A percentile compares a stretch with the other conserved stretches of the same genome.
These are phyloP conservation scores for Caenorhabditis inopinata DNA, from an alignment of 1,140 invertebrate genomes.

Conservation along the genomic window DNA sequence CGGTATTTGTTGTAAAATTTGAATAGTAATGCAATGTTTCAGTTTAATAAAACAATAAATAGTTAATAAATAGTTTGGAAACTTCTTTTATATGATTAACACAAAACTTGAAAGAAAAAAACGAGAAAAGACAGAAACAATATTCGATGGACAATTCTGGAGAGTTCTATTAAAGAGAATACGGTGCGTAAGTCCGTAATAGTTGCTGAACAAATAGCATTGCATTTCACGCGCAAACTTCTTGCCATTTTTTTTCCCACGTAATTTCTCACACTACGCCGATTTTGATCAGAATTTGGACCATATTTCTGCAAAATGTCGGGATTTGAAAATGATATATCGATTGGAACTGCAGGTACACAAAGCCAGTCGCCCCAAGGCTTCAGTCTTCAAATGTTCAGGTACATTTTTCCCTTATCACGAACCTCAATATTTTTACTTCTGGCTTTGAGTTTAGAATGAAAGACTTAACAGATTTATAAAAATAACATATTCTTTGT, in stretches of 20 bases:
- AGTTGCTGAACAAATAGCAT: neutral
- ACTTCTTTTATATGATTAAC: neutral
- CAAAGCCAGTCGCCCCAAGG: conserved; percentile 1
- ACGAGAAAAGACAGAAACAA: neutral
- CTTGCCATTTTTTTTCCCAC: neutral
- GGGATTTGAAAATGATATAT: conserved; percentile 19
- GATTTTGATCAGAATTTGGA: neutral
- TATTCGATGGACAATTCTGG: neutral
- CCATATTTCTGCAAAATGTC: neutral
- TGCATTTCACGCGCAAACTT: neutral
- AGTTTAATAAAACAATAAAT: too few species aligned
- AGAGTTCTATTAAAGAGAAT: neutral
- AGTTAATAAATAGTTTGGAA: neutral
- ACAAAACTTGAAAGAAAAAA: neutral
- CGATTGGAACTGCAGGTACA: neutral
- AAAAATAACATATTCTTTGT: too few species aligned
- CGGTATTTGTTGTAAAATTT: too few species aligned
- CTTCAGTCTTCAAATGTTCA: conserved; percentile 39
- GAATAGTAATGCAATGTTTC: too few species aligned
- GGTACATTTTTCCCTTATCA: too few species aligned
- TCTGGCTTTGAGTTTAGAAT: too few species aligned
- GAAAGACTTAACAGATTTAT: too few species aligned
- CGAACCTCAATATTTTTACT: too few species aligned
- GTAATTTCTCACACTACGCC: neutral
- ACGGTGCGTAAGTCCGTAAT: neutral